Conservation (phyloP, 2,888 invertebrate genomes). For the Chrysomela aeneicollis region DNA sequence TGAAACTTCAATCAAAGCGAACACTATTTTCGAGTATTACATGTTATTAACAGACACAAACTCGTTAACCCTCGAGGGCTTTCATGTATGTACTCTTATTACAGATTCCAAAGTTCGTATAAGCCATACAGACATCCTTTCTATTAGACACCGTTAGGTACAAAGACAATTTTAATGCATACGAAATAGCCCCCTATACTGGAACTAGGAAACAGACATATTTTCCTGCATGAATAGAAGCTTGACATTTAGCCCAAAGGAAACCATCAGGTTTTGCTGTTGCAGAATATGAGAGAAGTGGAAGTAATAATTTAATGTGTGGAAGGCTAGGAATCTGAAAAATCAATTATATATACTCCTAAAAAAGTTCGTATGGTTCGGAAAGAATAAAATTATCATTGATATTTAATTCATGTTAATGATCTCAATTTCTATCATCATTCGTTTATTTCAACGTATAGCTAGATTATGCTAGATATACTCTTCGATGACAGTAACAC, state of each 20-base stretch:
- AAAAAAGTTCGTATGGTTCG: too few relatives aligned
- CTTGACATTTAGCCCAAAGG: neutral
- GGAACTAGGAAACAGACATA: neutral
- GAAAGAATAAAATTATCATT: too few relatives aligned
- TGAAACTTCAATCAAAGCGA: neutral
- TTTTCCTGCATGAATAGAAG: neutral
- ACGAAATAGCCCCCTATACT: neutral
- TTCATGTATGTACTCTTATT: neutral
- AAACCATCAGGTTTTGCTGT: neutral
- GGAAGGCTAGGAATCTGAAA: neutral
- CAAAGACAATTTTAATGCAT: constrained; percentile 2
- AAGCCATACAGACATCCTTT: neutral
- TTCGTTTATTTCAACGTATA: too few relatives aligned
- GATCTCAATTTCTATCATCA: too few relatives aligned
- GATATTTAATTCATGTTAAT: too few relatives aligned
- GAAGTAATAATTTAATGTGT: neutral
- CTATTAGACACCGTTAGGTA: neutral
- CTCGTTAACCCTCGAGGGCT: neutral
- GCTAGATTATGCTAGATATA: too few relatives aligned
- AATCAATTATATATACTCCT: too few relatives aligned
- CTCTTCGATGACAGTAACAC: too few relatives aligned
- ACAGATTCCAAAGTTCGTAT: neutral
- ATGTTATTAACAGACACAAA: neutral
- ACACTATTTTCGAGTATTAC: neutral
- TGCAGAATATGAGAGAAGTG: neutral